phyloP scores from a whole-genome alignment of 2,113 vertebrate species.

The Perccottus glenii region DNA sequence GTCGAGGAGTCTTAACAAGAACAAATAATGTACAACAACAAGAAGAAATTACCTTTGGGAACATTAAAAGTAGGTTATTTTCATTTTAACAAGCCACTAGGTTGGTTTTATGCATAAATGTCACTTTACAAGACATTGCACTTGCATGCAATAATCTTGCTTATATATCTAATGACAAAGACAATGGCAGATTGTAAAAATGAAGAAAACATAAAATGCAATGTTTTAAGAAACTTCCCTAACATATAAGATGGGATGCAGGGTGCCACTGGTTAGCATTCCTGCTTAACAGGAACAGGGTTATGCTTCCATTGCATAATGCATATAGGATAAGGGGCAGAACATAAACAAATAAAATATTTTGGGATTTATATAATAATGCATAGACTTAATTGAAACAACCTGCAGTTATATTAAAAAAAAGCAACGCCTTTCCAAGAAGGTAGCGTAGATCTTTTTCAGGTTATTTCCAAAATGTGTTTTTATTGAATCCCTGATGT shows the following conservation, averaged over 20 bases:
- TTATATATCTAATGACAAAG: background rate
- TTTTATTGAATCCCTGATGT: no score
- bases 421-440: conserved; percentile 4
- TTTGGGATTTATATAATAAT: no score
- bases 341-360: no score
- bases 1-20: conserved; percentile 43
- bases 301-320: no score
- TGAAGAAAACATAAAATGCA: background rate
- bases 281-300: no score
- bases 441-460: conserved; percentile 13
- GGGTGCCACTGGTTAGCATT: no score
- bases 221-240: background rate
- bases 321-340: no score
- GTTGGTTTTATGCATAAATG: conserved; percentile 20
- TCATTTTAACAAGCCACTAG: conserved; percentile 15
- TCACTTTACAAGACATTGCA: background rate
- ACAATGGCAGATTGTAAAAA: background rate
- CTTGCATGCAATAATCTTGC: no score
- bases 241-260: no score
- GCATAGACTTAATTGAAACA: no score
- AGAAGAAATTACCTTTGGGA: conserved; percentile 29
- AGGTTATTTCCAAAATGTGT: conserved; percentile 31
- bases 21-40: conserved; percentile 38
- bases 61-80: background rate
- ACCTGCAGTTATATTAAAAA: background rate